Percentiles rank a stretch among this genome's conserved stretches.
These are phyloP conservation scores for Muntiacus muntjak DNA, from an alignment of 2,113 vertebrate species.

Conservation along the genomic window DNA sequence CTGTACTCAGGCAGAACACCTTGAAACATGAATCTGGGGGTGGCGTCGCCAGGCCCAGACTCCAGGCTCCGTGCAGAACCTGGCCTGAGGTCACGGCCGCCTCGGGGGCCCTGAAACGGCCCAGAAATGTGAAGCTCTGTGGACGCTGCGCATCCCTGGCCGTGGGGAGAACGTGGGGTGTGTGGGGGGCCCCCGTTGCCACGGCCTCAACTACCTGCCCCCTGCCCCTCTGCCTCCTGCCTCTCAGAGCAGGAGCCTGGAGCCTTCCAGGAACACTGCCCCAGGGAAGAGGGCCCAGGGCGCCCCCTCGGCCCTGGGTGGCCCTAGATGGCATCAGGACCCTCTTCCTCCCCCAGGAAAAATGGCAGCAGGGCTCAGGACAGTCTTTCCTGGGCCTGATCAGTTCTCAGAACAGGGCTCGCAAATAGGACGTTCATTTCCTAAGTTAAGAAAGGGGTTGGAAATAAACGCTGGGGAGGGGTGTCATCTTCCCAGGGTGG, in stretches of 20 bases:
- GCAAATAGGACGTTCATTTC: not conserved
- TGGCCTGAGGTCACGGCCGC: not conserved
- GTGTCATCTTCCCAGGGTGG: not conserved
- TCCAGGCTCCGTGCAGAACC: not conserved
- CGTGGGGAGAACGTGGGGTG: accelerated
- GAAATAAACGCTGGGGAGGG: not conserved
- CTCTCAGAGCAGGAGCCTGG: not conserved
- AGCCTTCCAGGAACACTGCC: not conserved
- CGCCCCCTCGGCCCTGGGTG: too few relatives aligned
- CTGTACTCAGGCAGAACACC: not conserved
- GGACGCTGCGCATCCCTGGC: accelerated
- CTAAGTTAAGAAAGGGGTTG: not conserved
- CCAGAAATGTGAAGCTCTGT: not conserved
- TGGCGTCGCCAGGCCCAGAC: accelerated
- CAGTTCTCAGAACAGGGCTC: not conserved
- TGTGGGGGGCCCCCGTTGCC: not conserved
- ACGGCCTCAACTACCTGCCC: accelerated
- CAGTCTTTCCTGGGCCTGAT: accelerated
- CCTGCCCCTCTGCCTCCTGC: not conserved
- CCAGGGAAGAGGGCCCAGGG: not conserved
- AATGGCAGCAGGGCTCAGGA: accelerated
- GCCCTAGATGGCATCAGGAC: not conserved
- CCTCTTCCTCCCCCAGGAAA: not conserved
- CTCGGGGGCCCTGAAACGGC: not conserved
- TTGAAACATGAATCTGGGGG: not conserved